Base-by-base conservation (phyloP, 2,797 vertebrate species). In the Microtus agrestis region DNA sequence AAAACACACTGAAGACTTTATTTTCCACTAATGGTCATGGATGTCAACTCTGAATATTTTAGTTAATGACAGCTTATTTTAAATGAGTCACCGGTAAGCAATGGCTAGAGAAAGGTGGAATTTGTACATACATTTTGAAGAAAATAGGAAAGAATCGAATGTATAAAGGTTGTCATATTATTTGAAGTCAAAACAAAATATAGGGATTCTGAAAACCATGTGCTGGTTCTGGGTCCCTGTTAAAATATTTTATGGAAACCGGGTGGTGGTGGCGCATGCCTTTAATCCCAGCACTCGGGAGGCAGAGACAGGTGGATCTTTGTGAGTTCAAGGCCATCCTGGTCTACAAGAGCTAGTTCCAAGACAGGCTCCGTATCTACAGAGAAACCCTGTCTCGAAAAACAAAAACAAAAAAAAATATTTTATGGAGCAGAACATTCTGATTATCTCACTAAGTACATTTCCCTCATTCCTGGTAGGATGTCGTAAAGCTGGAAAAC, bases 191-290 rank as follows among this genome's bases (percentile, higher is more conserved):
- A 95, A 97, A 87, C 80, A 95, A 94, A 96, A 94, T 56, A 91
- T 0, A 81, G 48, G n/a, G 63, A 29, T 87, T 89, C 78, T 93
- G 37, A 95, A 96, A 90, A 90, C 65, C 46, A 48, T 51, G 0
- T n/a, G 25, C 43, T 40, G 27, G 48, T 74, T 93, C 91, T 51
- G 37, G 86, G 40, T 89, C 94, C 84, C 89, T 93, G 77, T 80
- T 93, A 96, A 95, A 96, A 93, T 40, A 95, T 91, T 51, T 61
- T 85, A 92, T 76, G 43, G n/a, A 86, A n/a, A n/a, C n/a, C n/a
- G n/a, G n/a, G n/a, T n/a, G n/a, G n/a, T n/a, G n/a, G n/a, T n/a
- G n/a, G n/a, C n/a, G n/a, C n/a, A n/a, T n/a, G n/a, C n/a, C n/a
- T n/a, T n/a, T n/a, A n/a, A n/a, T n/a, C n/a, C n/a, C n/a, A n/a